Evolutionary conservation across 2,888 invertebrate species (phyloP).

Genomic region (Lypha dubia): DNA sequence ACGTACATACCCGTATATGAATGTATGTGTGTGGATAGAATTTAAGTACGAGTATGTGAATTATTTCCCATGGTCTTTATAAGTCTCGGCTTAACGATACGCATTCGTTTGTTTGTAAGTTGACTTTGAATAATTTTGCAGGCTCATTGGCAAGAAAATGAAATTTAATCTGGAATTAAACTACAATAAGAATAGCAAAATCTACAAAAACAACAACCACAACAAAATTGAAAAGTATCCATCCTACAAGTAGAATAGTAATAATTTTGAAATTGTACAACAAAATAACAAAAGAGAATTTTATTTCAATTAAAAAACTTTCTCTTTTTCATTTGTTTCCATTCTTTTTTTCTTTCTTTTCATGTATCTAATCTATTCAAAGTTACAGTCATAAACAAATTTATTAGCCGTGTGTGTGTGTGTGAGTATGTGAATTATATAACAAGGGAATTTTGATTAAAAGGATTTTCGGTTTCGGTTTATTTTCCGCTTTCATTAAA

Average conservation of each 20-base stretch:
- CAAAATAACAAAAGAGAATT: slow-evolving; percentile 17
- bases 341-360: neutral
- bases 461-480: neutral
- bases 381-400: slow-evolving; percentile 4
- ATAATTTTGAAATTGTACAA: slow-evolving; percentile 20
- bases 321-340: slow-evolving; percentile 23
- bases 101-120: neutral
- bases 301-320: slow-evolving; percentile 58
- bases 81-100: neutral
- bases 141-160: neutral
- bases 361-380: neutral
- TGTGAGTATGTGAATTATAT: neutral
- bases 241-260: slow-evolving; percentile 7
- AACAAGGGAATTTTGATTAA: neutral
- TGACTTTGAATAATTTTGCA: neutral
- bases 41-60: neutral
- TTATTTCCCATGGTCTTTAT: neutral
- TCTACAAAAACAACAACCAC: neutral
- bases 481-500: too few species aligned
- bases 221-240: neutral
- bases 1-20: neutral
- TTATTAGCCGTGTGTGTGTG: neutral
- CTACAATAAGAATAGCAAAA: slow-evolving; percentile 1
- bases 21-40: too few species aligned
- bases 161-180: neutral